A percentile compares a stretch with the other conserved stretches of the same genome.
Evolutionary conservation across 2,888 invertebrate genomes (phyloP).

Genomic region (Rutpela maculata): DNA sequence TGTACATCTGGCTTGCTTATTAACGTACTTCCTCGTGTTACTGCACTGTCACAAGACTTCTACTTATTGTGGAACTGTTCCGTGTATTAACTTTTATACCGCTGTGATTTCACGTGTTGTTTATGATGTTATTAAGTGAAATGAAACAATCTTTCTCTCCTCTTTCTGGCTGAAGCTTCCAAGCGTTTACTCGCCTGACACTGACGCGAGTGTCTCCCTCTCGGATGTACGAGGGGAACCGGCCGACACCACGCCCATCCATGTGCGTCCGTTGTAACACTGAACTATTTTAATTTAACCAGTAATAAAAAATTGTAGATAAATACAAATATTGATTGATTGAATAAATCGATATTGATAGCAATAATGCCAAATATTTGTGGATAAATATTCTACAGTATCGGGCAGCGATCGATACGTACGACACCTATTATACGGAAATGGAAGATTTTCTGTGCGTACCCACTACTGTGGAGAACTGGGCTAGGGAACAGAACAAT

Average conservation of each 20-base stretch:
- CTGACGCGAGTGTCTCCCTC: constrained; percentile 44
- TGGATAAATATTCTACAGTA: not conserved
- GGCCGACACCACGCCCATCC: constrained; percentile 32
- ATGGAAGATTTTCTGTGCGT: not conserved
- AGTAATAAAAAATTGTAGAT: not conserved
- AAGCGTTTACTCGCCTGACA: constrained; percentile 41
- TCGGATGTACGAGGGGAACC: constrained; percentile 23
- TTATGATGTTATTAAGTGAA: constrained; percentile 31
- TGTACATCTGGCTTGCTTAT: not conserved
- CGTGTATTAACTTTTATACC: not conserved
- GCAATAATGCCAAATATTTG: not conserved
- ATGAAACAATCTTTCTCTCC: constrained; percentile 36
- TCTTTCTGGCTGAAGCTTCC: constrained; percentile 33
- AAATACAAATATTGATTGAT: not conserved
- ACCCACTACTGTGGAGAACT: not conserved
- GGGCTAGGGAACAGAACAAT: not conserved
- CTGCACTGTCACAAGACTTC: not conserved
- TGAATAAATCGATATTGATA: constrained; percentile 4
- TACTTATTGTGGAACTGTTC: not conserved
- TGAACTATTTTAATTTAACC: not conserved
- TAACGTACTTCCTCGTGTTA: not conserved
- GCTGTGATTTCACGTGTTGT: constrained; percentile 18
- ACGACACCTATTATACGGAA: constrained; percentile 8
- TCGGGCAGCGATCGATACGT: not conserved
- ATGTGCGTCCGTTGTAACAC: constrained; percentile 23